Evolutionary conservation across 2,888 invertebrate genomes (phyloP), one percentile per base, ranked within the genome.

Genomic region (Campopleginae sp.): DNA sequence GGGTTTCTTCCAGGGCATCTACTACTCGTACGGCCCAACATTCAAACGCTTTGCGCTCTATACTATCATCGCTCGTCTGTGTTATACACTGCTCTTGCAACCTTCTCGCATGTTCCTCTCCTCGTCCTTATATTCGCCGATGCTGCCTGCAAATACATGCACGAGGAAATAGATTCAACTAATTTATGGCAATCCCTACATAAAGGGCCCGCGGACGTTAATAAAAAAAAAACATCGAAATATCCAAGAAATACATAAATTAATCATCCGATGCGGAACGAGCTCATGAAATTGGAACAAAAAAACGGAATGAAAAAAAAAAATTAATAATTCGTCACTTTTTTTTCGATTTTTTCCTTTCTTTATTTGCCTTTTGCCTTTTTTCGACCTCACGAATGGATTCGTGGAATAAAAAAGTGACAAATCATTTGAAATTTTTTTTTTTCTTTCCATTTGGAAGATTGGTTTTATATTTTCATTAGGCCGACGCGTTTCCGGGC

Each of bases 1-100:
- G 72, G 71, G 84, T 91, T 92, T 92, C 91, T 91, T 90, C 91
- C 91, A 91, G 91, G 90, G 90, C 90, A 87, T 89, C 63, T 76
- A 83, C 58, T 80, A 83, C 58, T 80, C 76, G 27, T 46, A 65
- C 65, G 19, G 23, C 44, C 33, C 31, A 33, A 23, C 71, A 38
- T 65, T 71, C 72, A 46, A 31, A 65, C 65, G 51, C 71, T 71
- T 68, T 68, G 51, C 31, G 68, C 58, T 38, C 38, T 68, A 58
- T 78, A 68, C 68, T 27, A 12, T 46, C 63, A 14, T 27, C 17
- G 6, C 44, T 44, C 61, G 14, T 2, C 33, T 63, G 33, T 42
- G 19, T 10, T 19, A 54, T 71, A 71, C 31, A 23, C 58, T n/a
- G n/a, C n/a, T 31, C 63, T 44, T 23, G 17, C 61, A 46, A 6